Evolutionary conservation across 92 coral and sea anemone species (phyloP).

Genomic region (Phymanthus crucifer): DNA sequence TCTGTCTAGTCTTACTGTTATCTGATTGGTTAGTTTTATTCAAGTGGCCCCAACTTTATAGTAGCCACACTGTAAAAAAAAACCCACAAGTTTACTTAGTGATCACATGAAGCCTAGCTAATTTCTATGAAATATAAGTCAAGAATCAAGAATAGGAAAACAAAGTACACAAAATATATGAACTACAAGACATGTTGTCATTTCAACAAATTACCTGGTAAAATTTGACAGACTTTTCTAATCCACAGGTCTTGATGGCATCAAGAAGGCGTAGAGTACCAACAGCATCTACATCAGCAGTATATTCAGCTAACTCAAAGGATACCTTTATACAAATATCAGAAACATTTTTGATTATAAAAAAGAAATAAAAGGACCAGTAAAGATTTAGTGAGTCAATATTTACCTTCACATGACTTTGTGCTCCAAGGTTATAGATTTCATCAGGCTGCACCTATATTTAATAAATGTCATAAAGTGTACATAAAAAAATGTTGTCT

Average conservation of each 20-base stretch:
- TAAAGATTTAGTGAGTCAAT: not conserved
- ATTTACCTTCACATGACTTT: slow-evolving; percentile 94
- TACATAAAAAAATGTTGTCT: too few species aligned
- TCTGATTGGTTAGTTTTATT: too few species aligned
- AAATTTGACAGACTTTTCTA: slow-evolving; percentile 72
- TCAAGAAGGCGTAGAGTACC: slow-evolving; percentile 89
- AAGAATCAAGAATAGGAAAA: too few species aligned
- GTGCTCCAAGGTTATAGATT: slow-evolving; percentile 94
- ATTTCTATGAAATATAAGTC: too few species aligned
- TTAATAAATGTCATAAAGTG: not conserved
- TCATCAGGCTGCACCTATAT: slow-evolving; percentile 87
- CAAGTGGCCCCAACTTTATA: too few species aligned
- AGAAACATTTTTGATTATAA: too few species aligned
- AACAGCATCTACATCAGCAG: slow-evolving; percentile 98
- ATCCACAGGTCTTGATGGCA: slow-evolving; percentile 88
- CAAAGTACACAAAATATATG: not conserved
- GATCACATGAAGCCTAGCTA: too few species aligned
- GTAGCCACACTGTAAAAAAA: too few species aligned
- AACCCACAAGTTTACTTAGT: too few species aligned
- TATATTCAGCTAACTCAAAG: slow-evolving; percentile 96
- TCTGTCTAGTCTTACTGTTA: too few species aligned
- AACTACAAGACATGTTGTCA: not conserved
- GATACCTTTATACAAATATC: slow-evolving; percentile 72
- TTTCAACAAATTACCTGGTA: slow-evolving; percentile 73
- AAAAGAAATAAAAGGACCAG: not conserved